These are phyloP conservation scores for Camarhynchus parvulus DNA, from an alignment of 2,113 vertebrate genomes.

Conservation along the genomic window DNA sequence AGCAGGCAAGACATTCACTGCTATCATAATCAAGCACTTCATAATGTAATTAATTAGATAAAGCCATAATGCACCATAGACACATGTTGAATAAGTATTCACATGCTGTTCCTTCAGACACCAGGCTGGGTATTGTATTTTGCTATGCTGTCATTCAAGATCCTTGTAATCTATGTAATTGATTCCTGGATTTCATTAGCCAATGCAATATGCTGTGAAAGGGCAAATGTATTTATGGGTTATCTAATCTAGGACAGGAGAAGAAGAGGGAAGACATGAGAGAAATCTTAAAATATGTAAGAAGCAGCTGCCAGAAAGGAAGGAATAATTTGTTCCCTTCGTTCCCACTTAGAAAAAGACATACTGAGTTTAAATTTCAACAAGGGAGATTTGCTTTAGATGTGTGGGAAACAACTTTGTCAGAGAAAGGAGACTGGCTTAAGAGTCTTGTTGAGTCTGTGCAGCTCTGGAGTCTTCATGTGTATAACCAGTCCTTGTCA, in stretches of 20 bases:
- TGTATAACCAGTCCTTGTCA: neutral
- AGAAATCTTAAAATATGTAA: neutral
- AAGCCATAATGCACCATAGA: neutral
- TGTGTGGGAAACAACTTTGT: neutral
- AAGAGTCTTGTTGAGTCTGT: neutral
- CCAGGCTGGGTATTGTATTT: neutral
- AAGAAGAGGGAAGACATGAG: neutral
- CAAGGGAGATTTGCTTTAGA: neutral
- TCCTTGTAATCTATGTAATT: neutral
- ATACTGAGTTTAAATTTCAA: constrained; percentile 7
- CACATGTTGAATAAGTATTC: constrained; percentile 16
- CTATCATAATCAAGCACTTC: constrained; percentile 22
- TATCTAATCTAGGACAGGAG: neutral
- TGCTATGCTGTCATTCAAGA: neutral
- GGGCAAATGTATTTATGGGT: neutral
- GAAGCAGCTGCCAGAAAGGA: neutral
- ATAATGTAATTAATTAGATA: constrained; percentile 43
- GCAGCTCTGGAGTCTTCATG: neutral
- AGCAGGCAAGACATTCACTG: neutral
- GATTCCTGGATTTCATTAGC: neutral
- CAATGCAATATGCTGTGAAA: neutral
- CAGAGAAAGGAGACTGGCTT: neutral
- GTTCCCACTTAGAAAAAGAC: neutral
- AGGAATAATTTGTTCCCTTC: neutral
- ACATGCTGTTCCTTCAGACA: neutral